Percentiles rank a stretch among this genome's conserved stretches.
phyloP scores from a whole-genome alignment of 2,797 vertebrate species.

The Tinamus major region DNA sequence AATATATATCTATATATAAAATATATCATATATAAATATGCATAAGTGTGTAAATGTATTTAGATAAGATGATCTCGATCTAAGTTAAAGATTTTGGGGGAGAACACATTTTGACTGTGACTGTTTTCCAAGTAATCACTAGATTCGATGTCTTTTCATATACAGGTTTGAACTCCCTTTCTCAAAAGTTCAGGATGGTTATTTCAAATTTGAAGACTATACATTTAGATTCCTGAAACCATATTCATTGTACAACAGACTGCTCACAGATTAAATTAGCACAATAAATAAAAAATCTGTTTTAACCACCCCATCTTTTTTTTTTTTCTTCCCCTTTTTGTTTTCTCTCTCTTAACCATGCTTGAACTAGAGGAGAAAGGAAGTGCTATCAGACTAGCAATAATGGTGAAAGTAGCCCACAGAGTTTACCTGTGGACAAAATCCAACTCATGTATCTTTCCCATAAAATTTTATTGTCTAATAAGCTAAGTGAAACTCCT shows the following conservation, averaged over 20 bases:
- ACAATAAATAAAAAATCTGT: not conserved
- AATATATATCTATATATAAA: no score
- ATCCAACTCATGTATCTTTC: not conserved
- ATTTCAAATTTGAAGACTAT: not conserved
- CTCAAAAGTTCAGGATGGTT: not conserved
- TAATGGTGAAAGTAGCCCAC: not conserved
- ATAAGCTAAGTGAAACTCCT: not conserved
- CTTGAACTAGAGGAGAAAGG: not conserved
- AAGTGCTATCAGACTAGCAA: not conserved
- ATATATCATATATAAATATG: no score
- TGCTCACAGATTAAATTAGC: not conserved
- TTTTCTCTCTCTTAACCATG: no score
- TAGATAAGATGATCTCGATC: not conserved
- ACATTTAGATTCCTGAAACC: not conserved
- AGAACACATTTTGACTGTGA: not conserved
- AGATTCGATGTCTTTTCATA: not conserved
- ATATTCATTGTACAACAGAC: not conserved
- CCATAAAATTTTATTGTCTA: not conserved
- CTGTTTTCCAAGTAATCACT: not conserved
- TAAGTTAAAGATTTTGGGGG: rapidly evolving
- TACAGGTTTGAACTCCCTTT: not conserved
- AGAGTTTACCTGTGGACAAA: not conserved
- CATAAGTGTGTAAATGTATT: not conserved
- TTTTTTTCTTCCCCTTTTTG: no score
- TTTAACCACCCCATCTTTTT: not conserved